A percentile compares a stretch with the other conserved stretches of the same genome.
These are phyloP conservation scores for Arrhamphus sclerolepis DNA, from an alignment of 2,797 vertebrate species.

Conservation along the genomic window DNA sequence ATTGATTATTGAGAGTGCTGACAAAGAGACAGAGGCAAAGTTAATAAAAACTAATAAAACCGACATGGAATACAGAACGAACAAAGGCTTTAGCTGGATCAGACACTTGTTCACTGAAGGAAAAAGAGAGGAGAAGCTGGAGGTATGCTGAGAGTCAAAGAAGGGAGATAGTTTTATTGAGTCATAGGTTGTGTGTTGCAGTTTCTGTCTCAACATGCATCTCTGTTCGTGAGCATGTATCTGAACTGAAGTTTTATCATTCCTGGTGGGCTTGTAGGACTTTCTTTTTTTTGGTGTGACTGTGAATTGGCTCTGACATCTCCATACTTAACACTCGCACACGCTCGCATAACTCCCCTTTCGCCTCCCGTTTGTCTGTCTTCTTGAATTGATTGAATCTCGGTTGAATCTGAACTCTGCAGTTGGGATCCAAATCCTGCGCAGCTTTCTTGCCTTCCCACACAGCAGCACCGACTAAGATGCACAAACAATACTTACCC, in stretches of 20 bases:
- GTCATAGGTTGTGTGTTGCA: slow-evolving; percentile 22
- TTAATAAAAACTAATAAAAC: slow-evolving; percentile 89
- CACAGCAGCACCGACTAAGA: slow-evolving; percentile 8
- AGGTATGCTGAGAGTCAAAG: slow-evolving; percentile 35
- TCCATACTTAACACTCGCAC: slow-evolving; percentile 23
- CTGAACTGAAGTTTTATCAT: slow-evolving; percentile 50
- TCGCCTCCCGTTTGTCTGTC: slow-evolving; percentile 42
- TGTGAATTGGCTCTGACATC: slow-evolving; percentile 42
- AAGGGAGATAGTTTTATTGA: slow-evolving; percentile 49
- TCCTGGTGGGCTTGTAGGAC: slow-evolving; percentile 25
- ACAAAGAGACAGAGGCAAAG: slow-evolving; percentile 81
- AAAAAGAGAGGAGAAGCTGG: slow-evolving; percentile 50
- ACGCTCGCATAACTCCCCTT: slow-evolving; percentile 8
- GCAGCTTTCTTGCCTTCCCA: slow-evolving; percentile 38
- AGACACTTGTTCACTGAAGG: slow-evolving; percentile 67
- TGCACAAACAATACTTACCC: slow-evolving; percentile 28
- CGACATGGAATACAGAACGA: slow-evolving; percentile 79
- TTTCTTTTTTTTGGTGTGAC: slow-evolving; percentile 31
- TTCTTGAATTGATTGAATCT: slow-evolving; percentile 65
- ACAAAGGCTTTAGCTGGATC: slow-evolving; percentile 82
- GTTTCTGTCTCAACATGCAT: slow-evolving; percentile 34
- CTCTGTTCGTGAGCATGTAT: slow-evolving; percentile 8
- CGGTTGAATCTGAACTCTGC: slow-evolving; percentile 63
- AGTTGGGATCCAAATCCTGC: slow-evolving; percentile 51
- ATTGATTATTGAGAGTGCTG: slow-evolving; percentile 87